Evolutionary conservation across 2,888 invertebrate species (phyloP).

Genomic region (Xestobium rufovillosum): DNA sequence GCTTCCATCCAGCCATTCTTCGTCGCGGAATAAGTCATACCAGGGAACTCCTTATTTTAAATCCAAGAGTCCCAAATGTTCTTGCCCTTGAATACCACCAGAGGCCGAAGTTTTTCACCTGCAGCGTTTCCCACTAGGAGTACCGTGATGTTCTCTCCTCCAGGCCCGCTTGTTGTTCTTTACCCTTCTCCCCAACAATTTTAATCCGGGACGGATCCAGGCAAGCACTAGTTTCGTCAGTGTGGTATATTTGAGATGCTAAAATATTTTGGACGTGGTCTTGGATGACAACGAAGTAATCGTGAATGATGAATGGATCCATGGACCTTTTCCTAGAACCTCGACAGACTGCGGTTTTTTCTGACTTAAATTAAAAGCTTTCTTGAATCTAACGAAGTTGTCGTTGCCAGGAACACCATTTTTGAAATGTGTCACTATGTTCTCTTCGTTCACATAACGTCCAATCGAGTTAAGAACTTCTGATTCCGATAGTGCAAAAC

Average conservation of each 20-base stretch:
- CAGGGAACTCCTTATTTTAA: slow-evolving; percentile 23
- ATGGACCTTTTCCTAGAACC: slow-evolving; percentile 15
- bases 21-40: slow-evolving; percentile 24
- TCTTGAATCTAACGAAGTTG: slow-evolving; percentile 3
- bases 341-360: slow-evolving; percentile 14
- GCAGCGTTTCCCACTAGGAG: slow-evolving; percentile 21
- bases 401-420: slow-evolving; percentile 5
- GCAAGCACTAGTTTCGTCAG: slow-evolving; percentile 21
- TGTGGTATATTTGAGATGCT: slow-evolving; percentile 16
- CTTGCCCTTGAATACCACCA: slow-evolving; percentile 30
- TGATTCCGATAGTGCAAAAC: slow-evolving; percentile 2
- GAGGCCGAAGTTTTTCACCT: slow-evolving; percentile 29
- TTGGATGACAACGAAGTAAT: slow-evolving; percentile 15
- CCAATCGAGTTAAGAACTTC: slow-evolving; percentile 3
- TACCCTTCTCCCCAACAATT: slow-evolving; percentile 12
- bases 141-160: slow-evolving; percentile 27
- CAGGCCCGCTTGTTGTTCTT: slow-evolving; percentile 22
- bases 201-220: slow-evolving; percentile 17
- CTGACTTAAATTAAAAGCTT: slow-evolving; percentile 3
- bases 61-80: slow-evolving; percentile 31
- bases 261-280: no score
- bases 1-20: slow-evolving; percentile 32
- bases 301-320: slow-evolving; percentile 15
- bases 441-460: slow-evolving; percentile 4
- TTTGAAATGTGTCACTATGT: slow-evolving; percentile 4